Conservation (phyloP, 30 jellyfish, hydroid and myxozoan species). For the Thelohanellus kitauei region DNA sequence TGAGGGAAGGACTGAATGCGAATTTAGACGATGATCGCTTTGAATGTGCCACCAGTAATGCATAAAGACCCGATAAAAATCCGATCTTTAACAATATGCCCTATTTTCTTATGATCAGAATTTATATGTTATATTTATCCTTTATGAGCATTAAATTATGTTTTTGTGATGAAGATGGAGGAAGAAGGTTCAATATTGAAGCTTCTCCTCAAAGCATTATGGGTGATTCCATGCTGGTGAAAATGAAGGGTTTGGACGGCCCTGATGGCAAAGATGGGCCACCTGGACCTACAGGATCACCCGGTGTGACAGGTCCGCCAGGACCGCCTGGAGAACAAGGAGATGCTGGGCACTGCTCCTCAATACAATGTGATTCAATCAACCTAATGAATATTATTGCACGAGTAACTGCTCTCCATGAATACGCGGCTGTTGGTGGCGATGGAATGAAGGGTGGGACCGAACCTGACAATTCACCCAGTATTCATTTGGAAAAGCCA, state of each 20-base stretch:
- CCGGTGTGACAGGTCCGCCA: background rate
- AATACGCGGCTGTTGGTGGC: slow-evolving; percentile 97
- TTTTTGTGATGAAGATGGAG: background rate
- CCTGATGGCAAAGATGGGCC: slow-evolving; percentile 87
- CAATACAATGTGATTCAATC: slow-evolving; percentile 37
- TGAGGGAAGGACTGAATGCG: too few relatives aligned
- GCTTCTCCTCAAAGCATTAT: slow-evolving; percentile 94
- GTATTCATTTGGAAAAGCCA: slow-evolving; percentile 8
- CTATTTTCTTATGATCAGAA: too few relatives aligned
- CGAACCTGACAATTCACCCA: slow-evolving; percentile 6
- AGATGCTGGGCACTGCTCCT: too few relatives aligned
- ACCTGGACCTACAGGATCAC: slow-evolving; percentile 12
- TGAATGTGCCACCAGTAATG: too few relatives aligned
- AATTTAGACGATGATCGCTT: too few relatives aligned
- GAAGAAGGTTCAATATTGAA: slow-evolving; percentile 53
- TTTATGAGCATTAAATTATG: too few relatives aligned
- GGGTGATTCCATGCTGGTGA: slow-evolving; percentile 61
- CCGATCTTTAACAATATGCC: too few relatives aligned
- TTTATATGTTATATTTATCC: too few relatives aligned
- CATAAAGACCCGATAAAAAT: too few relatives aligned
- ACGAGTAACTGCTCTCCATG: slow-evolving; percentile 54
- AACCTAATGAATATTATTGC: slow-evolving; percentile 89
- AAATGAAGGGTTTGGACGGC: slow-evolving; percentile 95
- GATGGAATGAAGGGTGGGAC: slow-evolving; percentile 77
- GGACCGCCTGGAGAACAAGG: too few relatives aligned